These are phyloP conservation scores for Diplogasteroides magnus DNA, from an alignment of 1,140 invertebrate genomes.

Conservation along the genomic window DNA sequence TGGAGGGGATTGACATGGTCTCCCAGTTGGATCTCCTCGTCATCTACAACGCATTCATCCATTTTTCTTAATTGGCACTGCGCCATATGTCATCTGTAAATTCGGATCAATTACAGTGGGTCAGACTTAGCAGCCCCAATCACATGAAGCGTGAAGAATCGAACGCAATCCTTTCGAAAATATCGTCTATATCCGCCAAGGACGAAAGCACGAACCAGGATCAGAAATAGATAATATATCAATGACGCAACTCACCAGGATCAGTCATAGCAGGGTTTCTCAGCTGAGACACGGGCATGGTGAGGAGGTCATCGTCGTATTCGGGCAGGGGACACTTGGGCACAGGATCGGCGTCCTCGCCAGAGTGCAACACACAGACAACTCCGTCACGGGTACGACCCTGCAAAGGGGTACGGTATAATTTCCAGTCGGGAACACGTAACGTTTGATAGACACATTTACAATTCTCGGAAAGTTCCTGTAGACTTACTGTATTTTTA, in stretches of 20 bases:
- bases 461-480: no score
- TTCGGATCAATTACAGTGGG: no score
- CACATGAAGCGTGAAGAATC: no score
- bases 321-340: constrained; percentile 50
- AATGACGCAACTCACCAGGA: not conserved
- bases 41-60: constrained; percentile 37
- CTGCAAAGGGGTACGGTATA: constrained; percentile 10
- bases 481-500: constrained; percentile 38
- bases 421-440: no score
- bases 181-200: no score
- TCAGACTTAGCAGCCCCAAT: no score
- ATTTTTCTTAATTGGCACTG: no score
- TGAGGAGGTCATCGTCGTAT: constrained; percentile 50
- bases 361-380: constrained; percentile 51
- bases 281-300: constrained; percentile 54
- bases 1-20: constrained; percentile 53
- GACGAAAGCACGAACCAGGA: no score
- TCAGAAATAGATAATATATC: not conserved
- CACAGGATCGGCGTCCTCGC: constrained; percentile 53
- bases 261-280: constrained; percentile 53
- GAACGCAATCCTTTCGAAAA: no score
- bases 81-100: no score
- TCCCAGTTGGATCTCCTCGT: constrained; percentile 53
- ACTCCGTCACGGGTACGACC: constrained; percentile 54
- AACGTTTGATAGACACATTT: no score